Percentiles rank a stretch among this genome's conserved stretches.
These are phyloP conservation scores for Liopterus haemorrhoidalis DNA, from an alignment of 2,888 invertebrate species.

Conservation along the genomic window DNA sequence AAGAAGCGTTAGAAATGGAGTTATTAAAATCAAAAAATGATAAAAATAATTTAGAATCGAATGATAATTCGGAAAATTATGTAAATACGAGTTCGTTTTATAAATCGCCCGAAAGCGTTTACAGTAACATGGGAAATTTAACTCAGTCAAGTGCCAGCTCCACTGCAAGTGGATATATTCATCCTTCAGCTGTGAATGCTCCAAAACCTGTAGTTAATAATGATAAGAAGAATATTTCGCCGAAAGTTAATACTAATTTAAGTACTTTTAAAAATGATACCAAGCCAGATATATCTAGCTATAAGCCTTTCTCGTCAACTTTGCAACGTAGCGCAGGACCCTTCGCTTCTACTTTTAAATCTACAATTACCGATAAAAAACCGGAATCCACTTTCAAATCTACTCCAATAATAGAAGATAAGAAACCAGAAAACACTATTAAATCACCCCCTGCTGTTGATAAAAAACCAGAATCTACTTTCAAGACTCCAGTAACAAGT, in stretches of 20 bases:
- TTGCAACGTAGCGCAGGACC: slow-evolving; percentile 35
- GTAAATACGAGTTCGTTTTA: slow-evolving; percentile 55
- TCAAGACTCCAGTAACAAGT: slow-evolving; percentile 29
- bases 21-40: slow-evolving; percentile 41
- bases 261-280: slow-evolving; percentile 37
- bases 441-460: slow-evolving; percentile 5
- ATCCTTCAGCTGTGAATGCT: slow-evolving; percentile 65
- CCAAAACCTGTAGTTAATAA: slow-evolving; percentile 43
- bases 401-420: slow-evolving; percentile 15
- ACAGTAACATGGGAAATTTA: slow-evolving; percentile 53
- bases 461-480: slow-evolving; percentile 10
- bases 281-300: slow-evolving; percentile 33
- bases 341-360: slow-evolving; percentile 31
- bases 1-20: slow-evolving; percentile 44
- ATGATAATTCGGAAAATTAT: slow-evolving; percentile 49
- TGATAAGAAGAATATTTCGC: slow-evolving; percentile 18
- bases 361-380: slow-evolving; percentile 21
- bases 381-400: slow-evolving; percentile 26
- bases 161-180: slow-evolving; percentile 67
- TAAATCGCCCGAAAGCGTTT: slow-evolving; percentile 57
- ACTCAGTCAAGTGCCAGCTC: slow-evolving; percentile 55
- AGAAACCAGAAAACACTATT: neutral
- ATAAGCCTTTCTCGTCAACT: slow-evolving; percentile 33
- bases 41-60: slow-evolving; percentile 33
- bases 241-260: slow-evolving; percentile 33